Evolutionary conservation across 37 sponge, comb jelly and placozoan species (phyloP).

Genomic region (Chondrilla cf. caribensis): DNA sequence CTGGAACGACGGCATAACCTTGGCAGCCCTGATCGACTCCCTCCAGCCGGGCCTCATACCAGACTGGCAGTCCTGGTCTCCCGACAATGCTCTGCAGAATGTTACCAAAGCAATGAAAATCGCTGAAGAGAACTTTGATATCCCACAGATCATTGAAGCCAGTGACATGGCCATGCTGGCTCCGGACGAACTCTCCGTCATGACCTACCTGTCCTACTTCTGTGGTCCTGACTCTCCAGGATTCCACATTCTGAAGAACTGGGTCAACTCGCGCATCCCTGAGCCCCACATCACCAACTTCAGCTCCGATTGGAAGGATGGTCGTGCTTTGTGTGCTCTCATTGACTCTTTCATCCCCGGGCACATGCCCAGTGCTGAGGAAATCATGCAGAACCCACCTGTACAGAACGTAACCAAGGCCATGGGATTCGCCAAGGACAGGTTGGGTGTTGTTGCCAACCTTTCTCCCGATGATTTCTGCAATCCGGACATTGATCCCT

Average conservation of each 20-base stretch:
- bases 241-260: slow-evolving; percentile 30
- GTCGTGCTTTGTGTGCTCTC: slow-evolving; percentile 46
- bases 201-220: slow-evolving; percentile 52
- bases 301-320: slow-evolving; percentile 50
- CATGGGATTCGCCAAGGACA: slow-evolving; percentile 40
- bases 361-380: slow-evolving; percentile 27
- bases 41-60: slow-evolving; percentile 49
- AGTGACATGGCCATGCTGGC: slow-evolving; percentile 10
- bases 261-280: slow-evolving; percentile 43
- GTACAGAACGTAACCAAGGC: slow-evolving; percentile 35
- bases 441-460: slow-evolving; percentile 22
- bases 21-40: slow-evolving; percentile 34
- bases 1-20: slow-evolving; percentile 43
- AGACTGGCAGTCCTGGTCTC: slow-evolving; percentile 13
- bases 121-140: slow-evolving; percentile 35
- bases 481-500: slow-evolving; percentile 31
- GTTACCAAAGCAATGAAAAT: slow-evolving; percentile 32
- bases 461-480: slow-evolving; percentile 48
- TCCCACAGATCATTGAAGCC: slow-evolving; percentile 41
- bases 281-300: slow-evolving; percentile 39
- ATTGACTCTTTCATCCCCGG: slow-evolving; percentile 44
- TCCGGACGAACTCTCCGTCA: slow-evolving; percentile 43
- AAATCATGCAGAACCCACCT: slow-evolving; percentile 4
- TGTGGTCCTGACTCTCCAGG: slow-evolving; percentile 43
- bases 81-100: slow-evolving; percentile 11